A percentile compares a stretch with the other conserved stretches of the same genome.
phyloP scores from a whole-genome alignment of 2,888 invertebrate species.

The Stenodera caucasica region DNA sequence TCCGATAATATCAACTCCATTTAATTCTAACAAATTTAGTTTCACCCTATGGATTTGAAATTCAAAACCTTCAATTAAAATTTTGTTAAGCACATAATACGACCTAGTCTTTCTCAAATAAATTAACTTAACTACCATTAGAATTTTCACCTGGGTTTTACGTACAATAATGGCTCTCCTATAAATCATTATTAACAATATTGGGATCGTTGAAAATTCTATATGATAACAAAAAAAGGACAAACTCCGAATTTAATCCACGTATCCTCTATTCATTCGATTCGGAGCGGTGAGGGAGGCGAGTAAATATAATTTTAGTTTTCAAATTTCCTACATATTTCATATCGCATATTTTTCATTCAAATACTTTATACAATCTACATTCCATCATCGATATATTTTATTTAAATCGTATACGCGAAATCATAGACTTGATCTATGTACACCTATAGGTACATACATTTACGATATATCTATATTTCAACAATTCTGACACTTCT shows the following conservation, averaged over 20 bases:
- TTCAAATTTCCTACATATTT: slow-evolving; percentile 23
- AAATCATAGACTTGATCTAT: slow-evolving; percentile 17
- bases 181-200: slow-evolving; percentile 4
- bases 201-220: not conserved
- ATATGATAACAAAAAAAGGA: not conserved
- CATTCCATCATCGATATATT: slow-evolving; percentile 23
- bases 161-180: not conserved
- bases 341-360: slow-evolving; percentile 26
- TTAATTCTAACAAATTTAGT: not conserved
- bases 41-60: not conserved
- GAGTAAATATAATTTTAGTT: slow-evolving; percentile 22
- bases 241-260: slow-evolving; percentile 11
- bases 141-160: not conserved
- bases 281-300: slow-evolving; percentile 12
- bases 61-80: slow-evolving; percentile 2
- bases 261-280: slow-evolving; percentile 25
- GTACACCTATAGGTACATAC: not conserved
- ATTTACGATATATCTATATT: not conserved
- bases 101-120: not conserved
- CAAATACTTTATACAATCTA: slow-evolving; percentile 27
- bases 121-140: not conserved
- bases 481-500: not conserved
- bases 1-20: not conserved
- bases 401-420: slow-evolving; percentile 26
- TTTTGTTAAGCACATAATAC: slow-evolving; percentile 2